Percentiles rank a stretch among this genome's conserved stretches.
Conservation (phyloP, 2,888 invertebrate species). For the Ecliptopera silaceata region DNA sequence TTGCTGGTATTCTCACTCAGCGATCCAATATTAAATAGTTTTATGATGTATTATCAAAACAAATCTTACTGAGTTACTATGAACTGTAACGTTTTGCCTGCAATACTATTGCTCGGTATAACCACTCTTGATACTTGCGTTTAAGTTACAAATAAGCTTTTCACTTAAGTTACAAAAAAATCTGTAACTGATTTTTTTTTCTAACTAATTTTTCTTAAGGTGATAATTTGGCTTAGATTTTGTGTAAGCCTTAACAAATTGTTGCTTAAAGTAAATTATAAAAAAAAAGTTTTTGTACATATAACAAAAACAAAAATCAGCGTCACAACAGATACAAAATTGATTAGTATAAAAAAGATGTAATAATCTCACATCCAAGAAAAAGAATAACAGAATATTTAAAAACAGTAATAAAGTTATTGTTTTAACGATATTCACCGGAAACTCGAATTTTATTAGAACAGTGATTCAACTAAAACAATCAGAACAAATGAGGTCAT, state of each 20-base stretch:
- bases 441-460: slow-evolving; percentile 10
- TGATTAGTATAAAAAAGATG: not conserved
- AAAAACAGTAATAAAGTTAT: slow-evolving; percentile 8
- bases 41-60: slow-evolving; percentile 84
- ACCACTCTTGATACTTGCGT: slow-evolving; percentile 70
- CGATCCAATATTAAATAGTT: slow-evolving; percentile 83
- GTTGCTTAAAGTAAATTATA: too few species aligned
- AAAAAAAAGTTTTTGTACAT: too few species aligned
- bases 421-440: slow-evolving; percentile 9
- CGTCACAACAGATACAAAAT: not conserved
- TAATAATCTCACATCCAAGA: not conserved
- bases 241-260: too few species aligned
- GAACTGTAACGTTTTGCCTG: slow-evolving; percentile 74
- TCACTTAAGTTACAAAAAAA: too few species aligned
- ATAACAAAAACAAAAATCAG: too few species aligned
- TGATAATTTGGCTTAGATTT: too few species aligned
- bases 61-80: slow-evolving; percentile 78
- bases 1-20: slow-evolving; percentile 81
- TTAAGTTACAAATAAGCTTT: too few species aligned
- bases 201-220: too few species aligned
- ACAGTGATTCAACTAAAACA: slow-evolving; percentile 17
- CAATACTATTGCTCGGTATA: slow-evolving; percentile 50
- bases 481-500: slow-evolving; percentile 10
- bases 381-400: not conserved
- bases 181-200: too few species aligned